Evolutionary conservation across 64 coral and sea anemone genomes (phyloP), one percentile per base, ranked within the genome.

Genomic region (Acropora tenuis): DNA sequence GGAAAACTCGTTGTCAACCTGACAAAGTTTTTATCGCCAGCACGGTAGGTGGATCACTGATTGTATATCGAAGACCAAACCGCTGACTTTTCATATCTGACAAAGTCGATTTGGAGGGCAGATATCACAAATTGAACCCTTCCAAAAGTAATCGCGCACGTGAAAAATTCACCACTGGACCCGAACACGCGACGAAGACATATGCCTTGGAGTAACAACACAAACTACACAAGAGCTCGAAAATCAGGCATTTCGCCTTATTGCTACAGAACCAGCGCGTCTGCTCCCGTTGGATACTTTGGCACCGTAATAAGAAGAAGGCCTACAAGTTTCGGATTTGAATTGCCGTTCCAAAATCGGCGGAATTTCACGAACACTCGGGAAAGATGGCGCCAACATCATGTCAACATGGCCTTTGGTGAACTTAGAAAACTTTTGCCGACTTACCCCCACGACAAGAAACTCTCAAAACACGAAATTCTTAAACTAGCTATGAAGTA

Each of bases 391-490:
- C 67, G 97, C 50, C 97, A 99, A 45, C 90, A 99, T 72, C 94
- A 99, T 55, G 97, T 99, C 1, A 99, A 99, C 67, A 92, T 96
- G 44, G 97, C 97, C 2, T 99, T 99, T 76, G 97, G 87, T 15
- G 94, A 99, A n/a, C 94, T 99, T 42, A 88, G 97, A 41, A 95
- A 99, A 60, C 78, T 99, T 8, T 77, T 99, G 11, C 97, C 97
- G 12, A 94, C 97, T 2, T 99, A 99, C 46, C 97, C 97, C 1
- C 58, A 91, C 0, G 94, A 99, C 55, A 99, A 96, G 66, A 99
- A 99, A 87, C 84, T 99, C 12, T 99, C 97, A 5, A 99, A 99
- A 76, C 94, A 92, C 88, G 94, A 99, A 58, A 96, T 99, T 86
- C 52, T 99, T 16, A 92, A 89, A 42, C 87, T 86, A 60, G 87